Evolutionary conservation across 2,888 invertebrate species (phyloP).

Genomic region (Mesoligia furuncula): DNA sequence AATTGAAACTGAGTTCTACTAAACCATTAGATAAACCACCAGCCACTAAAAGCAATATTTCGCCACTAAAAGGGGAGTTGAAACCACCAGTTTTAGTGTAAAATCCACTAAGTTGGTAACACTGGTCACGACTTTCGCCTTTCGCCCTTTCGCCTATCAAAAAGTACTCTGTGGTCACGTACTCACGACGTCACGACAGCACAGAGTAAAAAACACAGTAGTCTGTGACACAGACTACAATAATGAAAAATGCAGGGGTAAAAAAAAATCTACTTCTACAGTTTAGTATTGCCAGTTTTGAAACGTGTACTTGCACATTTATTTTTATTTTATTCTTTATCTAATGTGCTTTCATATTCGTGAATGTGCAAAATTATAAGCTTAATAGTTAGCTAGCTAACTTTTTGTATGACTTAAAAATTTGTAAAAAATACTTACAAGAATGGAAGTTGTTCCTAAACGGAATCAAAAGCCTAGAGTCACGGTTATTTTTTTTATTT

Average conservation of each 20-base stretch:
- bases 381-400: neutral
- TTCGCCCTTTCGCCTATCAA: no score
- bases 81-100: no score
- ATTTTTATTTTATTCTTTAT: neutral
- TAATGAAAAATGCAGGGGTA: no score
- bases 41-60: no score
- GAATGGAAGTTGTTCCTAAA: neutral
- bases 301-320: neutral
- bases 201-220: constrained; percentile 28
- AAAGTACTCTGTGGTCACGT: no score
- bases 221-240: no score
- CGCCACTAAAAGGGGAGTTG: no score
- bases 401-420: neutral
- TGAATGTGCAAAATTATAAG: neutral
- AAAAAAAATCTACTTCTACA: neutral
- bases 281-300: constrained; percentile 1
- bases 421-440: neutral
- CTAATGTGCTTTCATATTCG: neutral
- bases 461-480: neutral
- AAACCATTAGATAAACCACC: no score
- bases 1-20: no score
- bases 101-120: no score
- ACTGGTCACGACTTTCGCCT: neutral
- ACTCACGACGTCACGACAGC: constrained; percentile 20
- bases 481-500: no score